phyloP scores from a whole-genome alignment of 1,140 invertebrate genomes.

The Nasonia longicornis region DNA sequence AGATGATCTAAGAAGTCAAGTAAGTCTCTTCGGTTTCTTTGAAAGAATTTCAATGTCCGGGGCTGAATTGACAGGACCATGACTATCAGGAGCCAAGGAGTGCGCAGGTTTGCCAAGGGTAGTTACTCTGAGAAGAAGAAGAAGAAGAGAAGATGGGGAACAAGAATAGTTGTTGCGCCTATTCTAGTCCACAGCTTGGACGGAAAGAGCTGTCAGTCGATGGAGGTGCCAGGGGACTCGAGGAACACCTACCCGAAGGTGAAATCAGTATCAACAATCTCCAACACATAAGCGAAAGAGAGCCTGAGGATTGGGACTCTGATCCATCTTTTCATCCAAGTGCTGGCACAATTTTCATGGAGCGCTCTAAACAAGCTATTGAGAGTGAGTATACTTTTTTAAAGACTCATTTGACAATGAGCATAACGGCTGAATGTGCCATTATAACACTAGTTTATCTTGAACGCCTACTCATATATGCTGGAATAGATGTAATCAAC shows the following conservation, averaged over 20 bases:
- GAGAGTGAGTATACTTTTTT: slow-evolving; percentile 76
- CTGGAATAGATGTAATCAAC: slow-evolving; percentile 92
- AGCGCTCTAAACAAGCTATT: slow-evolving; percentile 90
- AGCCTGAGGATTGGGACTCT: slow-evolving; percentile 91
- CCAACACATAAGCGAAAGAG: slow-evolving; percentile 98
- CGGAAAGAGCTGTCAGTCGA: slow-evolving; percentile 67
- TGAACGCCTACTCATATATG: slow-evolving; percentile 95
- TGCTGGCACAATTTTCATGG: slow-evolving; percentile 95
- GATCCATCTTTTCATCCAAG: slow-evolving; percentile 97
- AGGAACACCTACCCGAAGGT: slow-evolving; percentile 79
- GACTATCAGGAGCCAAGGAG: background rate
- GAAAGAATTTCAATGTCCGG: too few species aligned
- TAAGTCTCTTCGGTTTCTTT: too few species aligned
- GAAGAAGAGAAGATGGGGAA: slow-evolving; percentile 74
- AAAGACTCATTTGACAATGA: slow-evolving; percentile 17
- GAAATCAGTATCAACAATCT: slow-evolving; percentile 89
- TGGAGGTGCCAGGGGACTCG: slow-evolving; percentile 69
- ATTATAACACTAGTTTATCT: slow-evolving; percentile 98
- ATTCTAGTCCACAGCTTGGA: slow-evolving; percentile 75
- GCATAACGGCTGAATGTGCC: slow-evolving; percentile 97
- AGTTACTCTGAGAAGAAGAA: background rate
- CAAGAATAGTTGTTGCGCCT: slow-evolving; percentile 82
- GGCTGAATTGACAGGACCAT: too few species aligned
- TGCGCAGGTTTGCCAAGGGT: slow-evolving; percentile 12
- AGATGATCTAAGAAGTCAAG: too few species aligned